Evolutionary conservation across 2,797 vertebrate genomes (phyloP).

Genomic region (Ficedula albicollis): DNA sequence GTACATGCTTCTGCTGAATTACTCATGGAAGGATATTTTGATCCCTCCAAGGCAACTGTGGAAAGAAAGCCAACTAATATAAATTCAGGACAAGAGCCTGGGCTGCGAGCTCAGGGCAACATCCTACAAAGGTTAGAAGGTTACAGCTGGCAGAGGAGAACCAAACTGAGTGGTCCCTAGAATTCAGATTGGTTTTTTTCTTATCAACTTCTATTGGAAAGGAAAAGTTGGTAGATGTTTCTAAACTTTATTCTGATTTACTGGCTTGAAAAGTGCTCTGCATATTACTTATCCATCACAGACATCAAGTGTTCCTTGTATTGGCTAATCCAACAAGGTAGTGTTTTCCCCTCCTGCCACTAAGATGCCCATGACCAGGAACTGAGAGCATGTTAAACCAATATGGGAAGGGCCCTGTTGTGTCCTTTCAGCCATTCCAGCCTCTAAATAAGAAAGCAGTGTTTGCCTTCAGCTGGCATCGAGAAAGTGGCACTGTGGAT

Average conservation of each 20-base stretch:
- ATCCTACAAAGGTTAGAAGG: neutral
- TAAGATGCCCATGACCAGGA: neutral
- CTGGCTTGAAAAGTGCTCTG: neutral
- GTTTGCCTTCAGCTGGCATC: neutral
- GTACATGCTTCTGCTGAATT: neutral
- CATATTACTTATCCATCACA: neutral
- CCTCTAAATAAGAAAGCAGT: neutral
- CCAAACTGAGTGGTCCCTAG: neutral
- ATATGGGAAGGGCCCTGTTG: neutral
- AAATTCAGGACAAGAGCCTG: neutral
- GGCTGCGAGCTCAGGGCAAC: neutral
- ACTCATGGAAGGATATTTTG: neutral
- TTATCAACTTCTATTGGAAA: neutral
- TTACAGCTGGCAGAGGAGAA: neutral
- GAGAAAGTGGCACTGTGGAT: neutral
- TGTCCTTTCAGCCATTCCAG: neutral
- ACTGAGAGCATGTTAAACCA: neutral
- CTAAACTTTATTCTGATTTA: neutral
- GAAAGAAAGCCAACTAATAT: neutral
- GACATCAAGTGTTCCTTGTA: neutral
- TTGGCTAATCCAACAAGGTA: neutral
- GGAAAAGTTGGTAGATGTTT: neutral
- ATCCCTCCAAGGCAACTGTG: neutral
- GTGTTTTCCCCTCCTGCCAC: neutral
- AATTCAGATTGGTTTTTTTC: fast-evolving